Evolutionary conservation across 1,140 invertebrate species (phyloP), one percentile per base, ranked within the genome.

Genomic region (Drosophila saltans): DNA sequence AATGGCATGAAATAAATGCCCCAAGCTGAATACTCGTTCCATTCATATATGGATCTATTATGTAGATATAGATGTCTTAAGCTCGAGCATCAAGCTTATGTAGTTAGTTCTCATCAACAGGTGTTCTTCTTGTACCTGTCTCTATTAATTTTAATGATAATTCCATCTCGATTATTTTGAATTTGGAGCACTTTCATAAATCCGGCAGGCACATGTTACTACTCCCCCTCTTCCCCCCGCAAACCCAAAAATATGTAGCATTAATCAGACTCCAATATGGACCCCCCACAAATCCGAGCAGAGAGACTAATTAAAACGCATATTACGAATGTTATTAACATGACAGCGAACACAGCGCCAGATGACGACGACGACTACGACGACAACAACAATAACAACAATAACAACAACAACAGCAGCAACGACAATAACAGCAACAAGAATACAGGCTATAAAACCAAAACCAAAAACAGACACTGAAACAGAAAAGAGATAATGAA

Each of bases 291-390:
- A 81, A 55, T 24, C 0, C 57, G 28, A 45, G 45, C 56, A 56
- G 30, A 55, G 28, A 8, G 45, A 45, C 84, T 89, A 89, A 89
- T 89, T 89, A 89, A 89, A 89, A 89, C 72, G 69, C 85, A 89
- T 89, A 89, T 89, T 89, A 89, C 85, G 85, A 81, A 85, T 85
- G 84, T 83, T 83, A 89, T 90, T 89, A 89, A 89, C 84, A 89
- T 89, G 84, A 89, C 84, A 89, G 84, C 85, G 81, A 90, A 89
- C 82, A 86, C 80, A 89, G 84, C 84, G 83, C 83, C 57, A 48
- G 43, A 48, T 30, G 61, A 45, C 40, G 28, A 36, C 33, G 33
- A 36, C 6, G 33, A 16, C 16, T 16, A 16, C 16, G 16, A 16
- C 16, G 16, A 16, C 16, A 16, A 16, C 16, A 16, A 16, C 16